A percentile compares a stretch with the other conserved stretches of the same genome.
Conservation (phyloP, 2,797 vertebrate species). For the Sebastes itinus region DNA sequence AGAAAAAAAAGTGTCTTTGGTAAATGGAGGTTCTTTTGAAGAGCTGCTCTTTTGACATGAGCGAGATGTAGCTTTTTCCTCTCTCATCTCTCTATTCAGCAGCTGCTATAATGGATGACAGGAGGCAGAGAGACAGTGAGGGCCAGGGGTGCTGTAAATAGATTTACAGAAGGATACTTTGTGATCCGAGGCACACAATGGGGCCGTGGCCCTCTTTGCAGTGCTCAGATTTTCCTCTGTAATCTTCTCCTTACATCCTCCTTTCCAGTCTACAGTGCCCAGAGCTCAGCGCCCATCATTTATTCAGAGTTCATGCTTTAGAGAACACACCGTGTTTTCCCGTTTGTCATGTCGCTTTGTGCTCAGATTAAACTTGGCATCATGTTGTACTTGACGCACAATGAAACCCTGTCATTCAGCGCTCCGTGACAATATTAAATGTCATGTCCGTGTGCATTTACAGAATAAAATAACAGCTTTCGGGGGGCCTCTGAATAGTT, state of each 20-base stretch:
- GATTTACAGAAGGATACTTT: slow-evolving; percentile 82
- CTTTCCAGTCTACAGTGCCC: slow-evolving; percentile 75
- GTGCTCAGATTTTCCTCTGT: slow-evolving; percentile 80
- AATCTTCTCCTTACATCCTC: slow-evolving; percentile 75
- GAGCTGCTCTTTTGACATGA: slow-evolving; percentile 76
- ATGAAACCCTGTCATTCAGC: slow-evolving; percentile 94
- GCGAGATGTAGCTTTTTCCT: slow-evolving; percentile 69
- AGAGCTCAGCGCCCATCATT: slow-evolving; percentile 87
- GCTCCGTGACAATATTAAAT: slow-evolving; percentile 95
- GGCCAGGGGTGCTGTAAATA: slow-evolving; percentile 80
- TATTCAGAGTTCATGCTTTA: slow-evolving; percentile 88
- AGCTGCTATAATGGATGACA: slow-evolving; percentile 75
- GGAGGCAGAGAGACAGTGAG: slow-evolving; percentile 75
- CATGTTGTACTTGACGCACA: slow-evolving; percentile 92
- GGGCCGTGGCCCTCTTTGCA: slow-evolving; percentile 77
- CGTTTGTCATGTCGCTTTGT: slow-evolving; percentile 89
- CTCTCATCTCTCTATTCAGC: slow-evolving; percentile 75
- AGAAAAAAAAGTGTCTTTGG: slow-evolving; percentile 57
- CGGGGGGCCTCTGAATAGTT: slow-evolving; percentile 86
- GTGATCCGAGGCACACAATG: slow-evolving; percentile 81
- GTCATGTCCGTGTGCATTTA: slow-evolving; percentile 97
- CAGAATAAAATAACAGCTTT: slow-evolving; percentile 96
- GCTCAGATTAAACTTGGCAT: slow-evolving; percentile 92
- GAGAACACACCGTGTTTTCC: slow-evolving; percentile 86
- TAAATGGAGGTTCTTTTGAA: slow-evolving; percentile 73